A percentile compares a stretch with the other conserved stretches of the same genome.
Conservation (phyloP, 2,797 vertebrate species). For the Onychomys leucogaster region DNA sequence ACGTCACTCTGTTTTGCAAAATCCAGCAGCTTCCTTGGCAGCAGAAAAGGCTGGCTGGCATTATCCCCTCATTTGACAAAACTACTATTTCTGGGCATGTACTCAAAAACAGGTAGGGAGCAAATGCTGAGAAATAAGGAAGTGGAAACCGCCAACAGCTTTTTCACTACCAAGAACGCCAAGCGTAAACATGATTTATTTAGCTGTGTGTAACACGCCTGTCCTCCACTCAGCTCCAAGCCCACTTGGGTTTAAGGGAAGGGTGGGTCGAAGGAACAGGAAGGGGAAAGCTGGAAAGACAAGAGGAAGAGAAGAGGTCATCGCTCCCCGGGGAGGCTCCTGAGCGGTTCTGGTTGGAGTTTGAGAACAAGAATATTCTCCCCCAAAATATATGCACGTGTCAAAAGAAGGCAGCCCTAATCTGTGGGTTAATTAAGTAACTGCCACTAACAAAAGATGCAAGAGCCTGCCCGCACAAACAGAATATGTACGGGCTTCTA, state of each 20-base stretch:
- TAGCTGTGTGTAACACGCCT: constrained; percentile 88
- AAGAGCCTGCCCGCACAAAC: constrained; percentile 84
- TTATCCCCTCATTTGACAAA: constrained; percentile 90
- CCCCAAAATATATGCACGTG: constrained; percentile 84
- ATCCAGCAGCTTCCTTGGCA: constrained; percentile 91
- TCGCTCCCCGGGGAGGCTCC: constrained; percentile 69
- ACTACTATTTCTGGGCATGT: constrained; percentile 93
- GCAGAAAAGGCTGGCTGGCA: constrained; percentile 89
- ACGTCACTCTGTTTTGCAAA: constrained; percentile 88
- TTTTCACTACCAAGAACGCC: constrained; percentile 88
- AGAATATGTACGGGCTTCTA: constrained; percentile 82
- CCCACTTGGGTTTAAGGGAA: constrained; percentile 85
- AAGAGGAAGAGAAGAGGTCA: constrained; percentile 25
- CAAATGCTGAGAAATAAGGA: constrained; percentile 92
- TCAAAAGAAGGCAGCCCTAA: constrained; percentile 86
- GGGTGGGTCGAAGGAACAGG: constrained; percentile 72
- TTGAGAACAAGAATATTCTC: constrained; percentile 85
- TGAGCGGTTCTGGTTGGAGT: constrained; percentile 80
- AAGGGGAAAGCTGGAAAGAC: constrained; percentile 71
- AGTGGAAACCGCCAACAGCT: constrained; percentile 90
- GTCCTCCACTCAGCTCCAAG: constrained; percentile 84
- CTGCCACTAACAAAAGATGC: constrained; percentile 88
- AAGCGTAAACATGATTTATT: constrained; percentile 92
- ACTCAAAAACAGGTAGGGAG: constrained; percentile 94
- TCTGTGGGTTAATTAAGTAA: constrained; percentile 88